Evolutionary conservation across 2,888 invertebrate genomes (phyloP), one percentile per base, ranked within the genome.

Genomic region (Galerucella calmariensis): DNA sequence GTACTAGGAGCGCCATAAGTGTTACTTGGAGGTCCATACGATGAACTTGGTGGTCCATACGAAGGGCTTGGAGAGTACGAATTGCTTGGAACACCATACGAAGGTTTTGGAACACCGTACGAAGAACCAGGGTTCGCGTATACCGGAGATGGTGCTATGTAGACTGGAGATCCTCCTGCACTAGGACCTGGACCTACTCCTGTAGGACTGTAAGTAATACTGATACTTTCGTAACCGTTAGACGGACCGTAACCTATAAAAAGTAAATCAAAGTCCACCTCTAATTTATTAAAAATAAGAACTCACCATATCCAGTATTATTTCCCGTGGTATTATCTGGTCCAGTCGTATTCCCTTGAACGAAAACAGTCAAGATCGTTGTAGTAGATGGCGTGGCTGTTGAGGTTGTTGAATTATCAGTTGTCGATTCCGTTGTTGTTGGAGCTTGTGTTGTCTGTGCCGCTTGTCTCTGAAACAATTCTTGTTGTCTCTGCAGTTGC

Each of bases 131-230:
- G 72, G 48, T 59, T 51, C 41, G 51, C 16, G 24, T 63, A 67
- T 12, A 66, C 58, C n/a, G 59, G 61, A 35, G 69, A 69, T 16
- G 73, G 75, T 14, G 61, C 66, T 14, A 41, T 53, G 67, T 72
- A 75, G 11, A 65, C 61, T 51, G 76, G 65, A 44, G 71, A 68
- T 11, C 63, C 72, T n/a, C 46, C 67, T 27, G 48, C 66, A 48
- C 67, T 70, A 12, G 63, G 46, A 24, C 56, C 68, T 51, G 69
- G 9, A 56, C 67, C 76, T 14, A 67, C 63, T 14, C 66, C 73
- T 27, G 59, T 35, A 48, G 86, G 86, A n/a, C 85, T 85, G 73
- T 86, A 86, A 46, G 87, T 87, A 59, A 87, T 85, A 69, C 86
- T 86, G 35, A 87, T 83, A 51, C 84, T 80, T 76, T 87, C 87